Evolutionary conservation across 2,113 vertebrate genomes (phyloP), one percentile per base, ranked within the genome.

Genomic region (Plestiodon gilberti): DNA sequence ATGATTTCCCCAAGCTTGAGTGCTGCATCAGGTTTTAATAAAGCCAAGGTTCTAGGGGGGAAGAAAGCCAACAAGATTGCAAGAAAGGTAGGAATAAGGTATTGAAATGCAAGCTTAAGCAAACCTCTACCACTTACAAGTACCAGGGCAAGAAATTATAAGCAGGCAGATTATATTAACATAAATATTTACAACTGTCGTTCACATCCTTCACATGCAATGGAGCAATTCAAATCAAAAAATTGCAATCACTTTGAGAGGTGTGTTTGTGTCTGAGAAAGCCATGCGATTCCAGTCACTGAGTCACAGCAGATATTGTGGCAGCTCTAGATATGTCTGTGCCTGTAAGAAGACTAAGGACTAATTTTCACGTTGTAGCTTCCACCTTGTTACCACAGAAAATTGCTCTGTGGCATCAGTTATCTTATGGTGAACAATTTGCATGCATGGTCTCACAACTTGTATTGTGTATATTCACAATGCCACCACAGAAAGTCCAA

Each of bases 11-110:
- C 99, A 17, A 97, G 93, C 94, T 97, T 98, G 62, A 86, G 88
- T 52, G 98, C 71, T 77, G 96, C 97, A 89, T 97, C 97, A 84
- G 98, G 98, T 92, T 99, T 99, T 93, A 99, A 97, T 95, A 99
- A 93, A 91, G 98, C 98, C 87, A 99, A 94, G 0, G 99, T 99
- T 95, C 98, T 99, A 75, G 92, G 61, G 61, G 81, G 8, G 1
- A n/a, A 17, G 3, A 57, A 70, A 82, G 40, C 14, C 20, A 55
- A 78, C 22, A 88, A 52, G 59, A 22, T 80, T 30, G 62, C 1
- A 89, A 71, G 0, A 48, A 62, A 90, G 33, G 28, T 43, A 74
- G 57, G 8, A 86, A 92, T 83, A 52, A 76, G 22, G n/a, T 20
- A 25, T 33, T 3, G 17, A 40, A 52, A 62, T 48, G 10, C 8